A percentile compares a stretch with the other conserved stretches of the same genome.
phyloP scores from a whole-genome alignment of 2,888 invertebrate genomes.

The Platynereis dumerilii region DNA sequence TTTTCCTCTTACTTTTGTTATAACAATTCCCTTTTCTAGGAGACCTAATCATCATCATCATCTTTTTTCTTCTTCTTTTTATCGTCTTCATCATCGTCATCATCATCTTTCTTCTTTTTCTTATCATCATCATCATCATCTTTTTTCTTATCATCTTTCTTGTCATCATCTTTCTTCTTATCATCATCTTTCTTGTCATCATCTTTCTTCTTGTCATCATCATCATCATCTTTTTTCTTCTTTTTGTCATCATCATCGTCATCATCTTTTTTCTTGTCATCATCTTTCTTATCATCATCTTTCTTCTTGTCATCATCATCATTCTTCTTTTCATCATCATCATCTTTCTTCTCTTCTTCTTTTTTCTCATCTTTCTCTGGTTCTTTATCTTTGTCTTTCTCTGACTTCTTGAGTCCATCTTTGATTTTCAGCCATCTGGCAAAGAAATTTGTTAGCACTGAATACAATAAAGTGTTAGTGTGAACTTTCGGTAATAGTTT shows the following conservation, averaged over 20 bases:
- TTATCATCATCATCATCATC: too few species aligned
- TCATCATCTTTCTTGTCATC: not conserved
- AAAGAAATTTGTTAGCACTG: not conserved
- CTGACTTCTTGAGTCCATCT: not conserved
- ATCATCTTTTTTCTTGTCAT: slow-evolving; percentile 4
- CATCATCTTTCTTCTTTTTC: not conserved
- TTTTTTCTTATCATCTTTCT: not conserved
- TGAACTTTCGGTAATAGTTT: too few species aligned
- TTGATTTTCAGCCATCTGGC: not conserved
- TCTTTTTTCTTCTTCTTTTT: not conserved
- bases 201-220: not conserved
- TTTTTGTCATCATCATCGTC: not conserved
- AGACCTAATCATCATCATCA: too few species aligned
- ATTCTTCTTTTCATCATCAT: not conserved
- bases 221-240: not conserved
- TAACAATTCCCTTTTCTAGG: too few species aligned
- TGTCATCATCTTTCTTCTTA: not conserved
- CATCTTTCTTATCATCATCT: not conserved
- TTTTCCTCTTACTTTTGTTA: too few species aligned
- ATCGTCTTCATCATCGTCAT: slow-evolving; percentile 1
- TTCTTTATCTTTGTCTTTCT: too few species aligned
- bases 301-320: not conserved
- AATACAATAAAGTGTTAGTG: too few species aligned
- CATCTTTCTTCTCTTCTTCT: slow-evolving; percentile 2
- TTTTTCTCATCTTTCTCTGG: not conserved